phyloP scores from a whole-genome alignment of 2,888 invertebrate genomes.

The Cerastis leucographa region DNA sequence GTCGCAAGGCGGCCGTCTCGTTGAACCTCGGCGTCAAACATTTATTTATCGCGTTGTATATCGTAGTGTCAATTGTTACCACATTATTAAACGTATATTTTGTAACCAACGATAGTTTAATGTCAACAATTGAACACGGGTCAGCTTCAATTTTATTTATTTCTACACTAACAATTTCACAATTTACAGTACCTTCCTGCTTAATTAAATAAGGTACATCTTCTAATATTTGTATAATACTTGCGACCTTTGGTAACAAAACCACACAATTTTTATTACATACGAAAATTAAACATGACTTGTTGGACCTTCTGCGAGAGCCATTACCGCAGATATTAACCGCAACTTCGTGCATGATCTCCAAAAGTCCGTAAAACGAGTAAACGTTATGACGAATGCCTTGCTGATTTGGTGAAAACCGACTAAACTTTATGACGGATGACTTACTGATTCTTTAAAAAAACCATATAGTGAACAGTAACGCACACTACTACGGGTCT shows the following conservation, averaged over 20 bases:
- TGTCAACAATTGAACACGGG: constrained; percentile 5
- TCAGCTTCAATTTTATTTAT: constrained; percentile 24
- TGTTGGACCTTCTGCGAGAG: constrained; percentile 51
- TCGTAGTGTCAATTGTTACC: constrained; percentile 56
- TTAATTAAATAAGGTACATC: constrained; percentile 34
- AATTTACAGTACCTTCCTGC: constrained; percentile 16
- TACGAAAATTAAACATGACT: constrained; percentile 59
- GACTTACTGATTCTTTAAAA: no score
- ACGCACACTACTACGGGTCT: constrained; percentile 34
- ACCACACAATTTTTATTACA: constrained; percentile 55
- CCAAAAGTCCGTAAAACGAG: constrained; percentile 27
- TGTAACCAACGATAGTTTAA: constrained; percentile 37
- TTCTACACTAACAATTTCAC: background rate
- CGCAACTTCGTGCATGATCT: constrained; percentile 38
- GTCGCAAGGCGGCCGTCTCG: constrained; percentile 49
- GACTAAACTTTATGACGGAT: no score
- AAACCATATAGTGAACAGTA: constrained; percentile 24
- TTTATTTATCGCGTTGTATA: constrained; percentile 46
- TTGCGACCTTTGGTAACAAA: constrained; percentile 38
- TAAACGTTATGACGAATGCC: constrained; percentile 33
- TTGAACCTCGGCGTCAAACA: constrained; percentile 48
- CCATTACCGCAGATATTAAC: constrained; percentile 50
- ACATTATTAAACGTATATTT: constrained; percentile 38
- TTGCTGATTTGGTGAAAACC: constrained; percentile 33
- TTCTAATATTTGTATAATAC: constrained; percentile 35